Conservation (phyloP, 2,113 vertebrate genomes). For the Bubo bubo region DNA sequence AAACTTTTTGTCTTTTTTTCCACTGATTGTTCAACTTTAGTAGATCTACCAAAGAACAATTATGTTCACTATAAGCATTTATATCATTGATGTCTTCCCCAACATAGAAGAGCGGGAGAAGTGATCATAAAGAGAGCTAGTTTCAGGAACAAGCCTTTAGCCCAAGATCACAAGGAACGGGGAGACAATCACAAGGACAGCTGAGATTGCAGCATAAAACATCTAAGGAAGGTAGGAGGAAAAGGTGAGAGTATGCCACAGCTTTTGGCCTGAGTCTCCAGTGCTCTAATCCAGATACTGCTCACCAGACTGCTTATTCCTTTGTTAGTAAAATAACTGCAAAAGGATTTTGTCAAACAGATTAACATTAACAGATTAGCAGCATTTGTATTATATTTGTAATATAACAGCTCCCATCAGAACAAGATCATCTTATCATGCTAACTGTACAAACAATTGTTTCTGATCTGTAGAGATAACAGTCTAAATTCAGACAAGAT, state of each 20-base stretch:
- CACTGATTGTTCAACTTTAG: background rate
- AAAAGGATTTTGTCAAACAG: background rate
- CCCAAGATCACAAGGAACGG: background rate
- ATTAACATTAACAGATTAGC: background rate
- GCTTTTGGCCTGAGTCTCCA: background rate
- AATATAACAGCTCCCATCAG: background rate
- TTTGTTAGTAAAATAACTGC: background rate
- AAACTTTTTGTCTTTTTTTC: background rate
- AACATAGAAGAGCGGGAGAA: background rate
- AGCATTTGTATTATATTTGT: background rate
- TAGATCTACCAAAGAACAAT: background rate
- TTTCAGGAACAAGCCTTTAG: background rate
- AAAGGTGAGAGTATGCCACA: background rate
- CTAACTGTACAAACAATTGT: background rate
- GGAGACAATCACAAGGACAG: background rate
- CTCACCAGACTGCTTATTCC: background rate
- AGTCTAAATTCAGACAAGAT: constrained; percentile 3
- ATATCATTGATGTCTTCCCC: background rate
- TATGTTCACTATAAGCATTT: background rate
- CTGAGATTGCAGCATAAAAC: background rate
- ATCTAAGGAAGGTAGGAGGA: background rate
- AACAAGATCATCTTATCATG: background rate
- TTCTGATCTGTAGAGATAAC: background rate
- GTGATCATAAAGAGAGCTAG: background rate
- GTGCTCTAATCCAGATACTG: background rate